A percentile compares a stretch with the other conserved stretches of the same genome.
Conservation (phyloP, 2,797 vertebrate species). For the Menidia menidia region DNA sequence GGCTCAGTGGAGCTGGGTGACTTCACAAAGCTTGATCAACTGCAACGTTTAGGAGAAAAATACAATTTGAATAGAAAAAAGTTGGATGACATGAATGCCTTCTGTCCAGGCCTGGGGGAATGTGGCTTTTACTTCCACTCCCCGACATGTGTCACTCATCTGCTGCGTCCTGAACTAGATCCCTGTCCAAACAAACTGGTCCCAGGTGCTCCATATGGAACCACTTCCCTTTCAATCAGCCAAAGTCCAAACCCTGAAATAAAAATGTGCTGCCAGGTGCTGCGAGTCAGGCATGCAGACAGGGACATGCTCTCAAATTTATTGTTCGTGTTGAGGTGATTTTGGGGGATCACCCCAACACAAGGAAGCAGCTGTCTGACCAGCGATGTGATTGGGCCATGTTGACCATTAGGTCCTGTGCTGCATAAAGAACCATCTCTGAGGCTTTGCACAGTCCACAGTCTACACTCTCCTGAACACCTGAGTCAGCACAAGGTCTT, state of each 20-base stretch:
- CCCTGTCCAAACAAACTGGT: slow-evolving; percentile 51
- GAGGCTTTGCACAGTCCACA: neutral
- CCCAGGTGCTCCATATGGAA: slow-evolving; percentile 64
- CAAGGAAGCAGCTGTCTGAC: neutral
- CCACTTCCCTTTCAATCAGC: slow-evolving; percentile 47
- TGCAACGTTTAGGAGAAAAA: neutral
- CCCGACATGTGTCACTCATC: slow-evolving; percentile 46
- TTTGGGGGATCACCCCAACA: slow-evolving; percentile 6
- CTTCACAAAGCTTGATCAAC: neutral
- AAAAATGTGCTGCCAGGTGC: slow-evolving; percentile 38
- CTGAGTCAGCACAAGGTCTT: too few relatives aligned
- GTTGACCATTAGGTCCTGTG: too few relatives aligned
- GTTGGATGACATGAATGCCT: neutral
- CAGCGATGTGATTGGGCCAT: neutral
- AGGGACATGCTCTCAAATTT: slow-evolving; percentile 30
- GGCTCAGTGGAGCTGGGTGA: neutral
- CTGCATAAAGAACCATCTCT: neutral
- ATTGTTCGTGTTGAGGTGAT: neutral
- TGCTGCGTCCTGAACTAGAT: slow-evolving; percentile 30
- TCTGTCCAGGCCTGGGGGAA: slow-evolving; percentile 3
- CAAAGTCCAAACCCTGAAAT: slow-evolving; percentile 42
- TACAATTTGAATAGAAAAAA: neutral
- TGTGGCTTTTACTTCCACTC: slow-evolving; percentile 10
- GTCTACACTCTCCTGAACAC: too few relatives aligned
- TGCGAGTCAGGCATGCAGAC: slow-evolving; percentile 30